These are phyloP conservation scores for Clupea harengus DNA, from an alignment of 2,113 vertebrate genomes.

Conservation along the genomic window DNA sequence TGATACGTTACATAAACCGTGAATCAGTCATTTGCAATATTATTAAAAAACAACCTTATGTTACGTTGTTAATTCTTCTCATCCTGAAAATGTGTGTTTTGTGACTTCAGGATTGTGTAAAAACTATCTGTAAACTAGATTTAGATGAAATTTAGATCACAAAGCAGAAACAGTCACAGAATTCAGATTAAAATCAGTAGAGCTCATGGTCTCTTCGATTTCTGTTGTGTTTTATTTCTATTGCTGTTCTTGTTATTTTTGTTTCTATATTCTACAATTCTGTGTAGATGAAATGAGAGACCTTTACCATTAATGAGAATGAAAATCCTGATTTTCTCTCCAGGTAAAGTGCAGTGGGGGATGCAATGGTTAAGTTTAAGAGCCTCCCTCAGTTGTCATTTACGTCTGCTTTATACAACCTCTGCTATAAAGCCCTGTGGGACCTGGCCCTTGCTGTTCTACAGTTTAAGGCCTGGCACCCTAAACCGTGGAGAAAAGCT, in stretches of 20 bases:
- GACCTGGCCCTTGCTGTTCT: neutral
- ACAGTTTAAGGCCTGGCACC: neutral
- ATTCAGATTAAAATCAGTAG: neutral
- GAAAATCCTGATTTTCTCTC: neutral
- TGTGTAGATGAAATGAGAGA: neutral
- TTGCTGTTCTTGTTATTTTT: neutral
- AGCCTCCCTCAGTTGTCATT: neutral
- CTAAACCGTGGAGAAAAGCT: neutral
- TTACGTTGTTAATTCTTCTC: neutral
- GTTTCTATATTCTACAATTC: neutral
- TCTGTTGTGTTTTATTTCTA: neutral
- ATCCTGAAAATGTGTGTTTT: neutral
- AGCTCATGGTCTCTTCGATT: neutral
- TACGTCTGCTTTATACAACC: neutral
- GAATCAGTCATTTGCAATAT: neutral
- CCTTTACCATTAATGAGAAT: neutral
- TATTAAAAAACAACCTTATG: neutral
- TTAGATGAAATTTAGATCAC: neutral
- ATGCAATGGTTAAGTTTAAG: neutral
- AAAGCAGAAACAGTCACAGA: neutral
- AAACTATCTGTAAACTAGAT: neutral
- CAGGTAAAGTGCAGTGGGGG: neutral
- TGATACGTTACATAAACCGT: neutral
- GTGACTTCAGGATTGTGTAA: neutral
- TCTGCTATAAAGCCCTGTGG: neutral